Percentiles rank a stretch among this genome's conserved stretches.
Evolutionary conservation across 2,888 invertebrate genomes (phyloP).

Genomic region (Drosophila paramelanica): DNA sequence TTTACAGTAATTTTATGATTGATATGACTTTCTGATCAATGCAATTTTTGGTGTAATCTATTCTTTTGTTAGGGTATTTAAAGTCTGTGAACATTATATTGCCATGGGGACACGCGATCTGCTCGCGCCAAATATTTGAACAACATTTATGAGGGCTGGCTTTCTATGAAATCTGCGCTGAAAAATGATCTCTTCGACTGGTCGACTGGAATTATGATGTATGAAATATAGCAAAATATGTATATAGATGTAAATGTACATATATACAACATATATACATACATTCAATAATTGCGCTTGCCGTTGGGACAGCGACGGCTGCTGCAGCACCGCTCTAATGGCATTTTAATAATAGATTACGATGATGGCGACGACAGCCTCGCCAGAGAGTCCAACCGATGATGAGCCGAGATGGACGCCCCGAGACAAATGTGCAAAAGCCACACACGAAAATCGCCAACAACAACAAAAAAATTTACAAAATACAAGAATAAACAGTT

Average conservation of each 20-base stretch:
- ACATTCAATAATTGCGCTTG: constrained; percentile 75
- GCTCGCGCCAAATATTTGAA: constrained; percentile 74
- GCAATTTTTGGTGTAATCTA: neutral
- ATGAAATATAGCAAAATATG: constrained; percentile 15
- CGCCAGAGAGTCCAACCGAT: constrained; percentile 24
- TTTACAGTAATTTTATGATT: no score
- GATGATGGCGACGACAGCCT: constrained; percentile 60
- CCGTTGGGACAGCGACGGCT: constrained; percentile 62
- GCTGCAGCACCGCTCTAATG: constrained; percentile 71
- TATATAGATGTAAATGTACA: constrained; percentile 2
- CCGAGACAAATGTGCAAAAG: constrained; percentile 59
- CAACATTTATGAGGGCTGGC: constrained; percentile 57
- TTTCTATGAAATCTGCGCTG: constrained; percentile 46
- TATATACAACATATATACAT: constrained; percentile 4
- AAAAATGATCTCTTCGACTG: constrained; percentile 33
- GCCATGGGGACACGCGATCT: constrained; percentile 53
- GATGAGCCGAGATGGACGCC: constrained; percentile 60
- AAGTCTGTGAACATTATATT: constrained; percentile 17
- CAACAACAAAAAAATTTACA: constrained; percentile 7
- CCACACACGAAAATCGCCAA: constrained; percentile 29
- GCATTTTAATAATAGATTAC: constrained; percentile 77
- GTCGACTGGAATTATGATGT: constrained; percentile 24
- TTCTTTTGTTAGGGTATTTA: constrained; percentile 13
- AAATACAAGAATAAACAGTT: constrained; percentile 1
- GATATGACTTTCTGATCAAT: no score